Evolutionary conservation across 2,888 invertebrate species (phyloP), one percentile per base, ranked within the genome.

Genomic region (Ditula angustiorana): DNA sequence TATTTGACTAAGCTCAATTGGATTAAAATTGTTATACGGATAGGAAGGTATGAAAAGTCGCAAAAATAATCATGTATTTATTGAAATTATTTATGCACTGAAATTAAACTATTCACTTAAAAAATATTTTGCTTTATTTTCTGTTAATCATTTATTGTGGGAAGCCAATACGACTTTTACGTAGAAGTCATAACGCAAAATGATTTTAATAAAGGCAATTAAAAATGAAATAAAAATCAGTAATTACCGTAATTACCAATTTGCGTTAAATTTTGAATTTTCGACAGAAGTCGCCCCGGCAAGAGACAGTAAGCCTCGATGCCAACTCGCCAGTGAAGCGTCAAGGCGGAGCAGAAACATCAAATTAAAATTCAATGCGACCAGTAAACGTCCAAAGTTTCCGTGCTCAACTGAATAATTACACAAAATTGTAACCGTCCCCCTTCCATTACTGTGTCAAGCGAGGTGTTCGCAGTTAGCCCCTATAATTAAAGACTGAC

Each of bases 401-500:
- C 74, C 80, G 78, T 72, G 76, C 79, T 78, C 79, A 85, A 86
- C 84, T 84, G 83, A 87, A 87, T 91, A 91, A 92, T 91, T 88
- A 87, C 78, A 77, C 83, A 76, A 82, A 87, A 88, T 86, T 84
- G 86, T 85, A 83, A 82, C 72, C 79, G 85, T 80, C 78, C 80
- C 76, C 77, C 74, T 75, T 81, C 82, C 80, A 89, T 92, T 90
- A 89, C 74, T 78, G 85, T 90, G 90, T 88, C 90, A 87, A 86
- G 79, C 81, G 85, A 90, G 88, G 92, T 88, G 92, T 91, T 83
- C 82, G 81, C 76, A 81, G 86, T 85, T 88, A 84, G 86, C 83
- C 86, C 85, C 85, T 87, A 86, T 90, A 90, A 92, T 92, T 92
- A 92, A 91, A 87, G 83, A 78, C 79, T 75, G 78, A 70, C 79